Base-by-base conservation (phyloP, 1,140 invertebrate genomes). In the Psix sp. region DNA sequence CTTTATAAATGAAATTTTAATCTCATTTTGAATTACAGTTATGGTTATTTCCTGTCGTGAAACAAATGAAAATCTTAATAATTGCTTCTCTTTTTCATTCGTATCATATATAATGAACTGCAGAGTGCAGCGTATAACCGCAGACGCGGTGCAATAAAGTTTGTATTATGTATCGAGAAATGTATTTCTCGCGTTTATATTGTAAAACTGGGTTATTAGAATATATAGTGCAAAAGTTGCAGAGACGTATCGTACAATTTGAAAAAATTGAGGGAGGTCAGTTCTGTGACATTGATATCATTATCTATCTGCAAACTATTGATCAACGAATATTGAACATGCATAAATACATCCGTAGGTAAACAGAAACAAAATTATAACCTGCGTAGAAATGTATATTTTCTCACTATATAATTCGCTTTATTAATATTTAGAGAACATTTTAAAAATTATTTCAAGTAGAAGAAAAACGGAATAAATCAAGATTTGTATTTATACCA, bases 191-290 rank as follows among this genome's bases (percentile, higher is more conserved):
- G 40, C 21, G 48, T 18, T 26, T 48, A 16, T 40, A 65, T 54
- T 65, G 49, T 46, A 54, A 65, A 65, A 65, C 48, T 65, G 54
- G 60, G 60, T 65, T 65, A 46, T 65, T 65, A 52, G 60, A 43
- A 65, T 65, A 46, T 38, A 46, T 65, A 54, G 54, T 65, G 48
- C 52, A 52, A 62, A 65, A 65, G 48, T 65, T 65, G 14, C 42
- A 6, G 48, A 54, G 35, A 26, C 46, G 35, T 31, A 20, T 42
- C 20, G 33, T 18, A 40, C 31, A 65, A 54, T 65, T 65, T 51
- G 31, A 45, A 65, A 54, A 38, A 65, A 54, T 54, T 65, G 48
- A 65, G 48, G 60, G 49, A 65, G 60, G 60, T 65, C 60, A 65
- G 60, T 65, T 11, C 48, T 16, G 40, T 46, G 48, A 46, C 59